Conservation (phyloP, 1,140 invertebrate species). For the Drosophila tsacasi region DNA sequence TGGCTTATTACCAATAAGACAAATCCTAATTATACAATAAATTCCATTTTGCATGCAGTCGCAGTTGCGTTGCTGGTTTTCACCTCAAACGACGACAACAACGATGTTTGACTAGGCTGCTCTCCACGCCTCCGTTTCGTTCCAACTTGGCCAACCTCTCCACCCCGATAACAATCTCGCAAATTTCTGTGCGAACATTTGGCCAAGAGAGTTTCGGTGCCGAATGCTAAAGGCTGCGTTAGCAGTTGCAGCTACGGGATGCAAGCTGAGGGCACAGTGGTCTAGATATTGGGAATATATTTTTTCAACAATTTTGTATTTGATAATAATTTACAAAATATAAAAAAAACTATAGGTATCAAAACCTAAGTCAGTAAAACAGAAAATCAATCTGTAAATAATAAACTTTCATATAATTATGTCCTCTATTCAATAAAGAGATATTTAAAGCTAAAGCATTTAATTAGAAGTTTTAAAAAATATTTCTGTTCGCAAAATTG, state of each 20-base stretch:
- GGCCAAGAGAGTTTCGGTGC: slow-evolving; percentile 37
- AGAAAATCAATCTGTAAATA: not conserved
- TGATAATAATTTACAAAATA: not conserved
- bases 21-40: slow-evolving; percentile 85
- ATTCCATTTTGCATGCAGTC: slow-evolving; percentile 82
- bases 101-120: slow-evolving; percentile 63
- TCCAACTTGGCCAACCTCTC: slow-evolving; percentile 44
- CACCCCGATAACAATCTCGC: slow-evolving; percentile 75
- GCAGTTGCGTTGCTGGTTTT: slow-evolving; percentile 70
- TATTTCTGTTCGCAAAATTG: too few species aligned
- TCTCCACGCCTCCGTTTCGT: slow-evolving; percentile 64
- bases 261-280: slow-evolving; percentile 7
- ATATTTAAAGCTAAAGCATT: too few species aligned
- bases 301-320: not conserved
- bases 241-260: slow-evolving; percentile 29
- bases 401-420: too few species aligned
- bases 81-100: slow-evolving; percentile 61
- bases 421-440: too few species aligned
- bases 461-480: too few species aligned
- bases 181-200: slow-evolving; percentile 70
- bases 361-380: not conserved
- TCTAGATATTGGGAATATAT: not conserved
- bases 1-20: slow-evolving; percentile 82
- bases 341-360: not conserved
- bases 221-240: slow-evolving; percentile 26